These are phyloP conservation scores for Drosophila picticornis DNA, from an alignment of 2,888 invertebrate genomes.

Conservation along the genomic window DNA sequence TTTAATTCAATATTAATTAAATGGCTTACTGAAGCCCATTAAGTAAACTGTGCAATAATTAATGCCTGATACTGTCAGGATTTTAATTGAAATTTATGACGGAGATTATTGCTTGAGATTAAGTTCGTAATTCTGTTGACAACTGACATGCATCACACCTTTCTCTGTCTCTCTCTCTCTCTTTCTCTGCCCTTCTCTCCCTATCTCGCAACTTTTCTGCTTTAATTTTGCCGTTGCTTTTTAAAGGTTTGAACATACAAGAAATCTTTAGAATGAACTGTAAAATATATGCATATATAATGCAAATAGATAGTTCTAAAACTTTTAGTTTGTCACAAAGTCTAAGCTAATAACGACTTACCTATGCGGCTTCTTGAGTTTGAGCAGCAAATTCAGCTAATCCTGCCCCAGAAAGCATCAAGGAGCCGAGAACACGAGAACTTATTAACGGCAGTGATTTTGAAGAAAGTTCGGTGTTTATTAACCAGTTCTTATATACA, in stretches of 20 bases:
- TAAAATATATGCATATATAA: neutral
- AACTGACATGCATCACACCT: neutral
- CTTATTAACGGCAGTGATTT: neutral
- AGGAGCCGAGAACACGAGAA: neutral
- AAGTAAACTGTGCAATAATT: conserved; percentile 11
- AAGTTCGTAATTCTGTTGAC: conserved; percentile 4
- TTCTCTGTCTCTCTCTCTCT: neutral
- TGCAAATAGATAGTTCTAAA: neutral
- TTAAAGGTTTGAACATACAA: neutral
- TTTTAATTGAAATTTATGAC: conserved; percentile 37
- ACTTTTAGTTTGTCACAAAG: neutral
- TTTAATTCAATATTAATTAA: conserved; percentile 28
- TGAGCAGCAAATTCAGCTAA: neutral
- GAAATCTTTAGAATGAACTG: neutral
- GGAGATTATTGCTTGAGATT: conserved; percentile 15
- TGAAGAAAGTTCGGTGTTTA: neutral
- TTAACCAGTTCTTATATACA: neutral
- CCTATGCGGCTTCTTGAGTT: neutral
- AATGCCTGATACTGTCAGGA: conserved; percentile 26
- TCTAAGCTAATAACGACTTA: neutral
- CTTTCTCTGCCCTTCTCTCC: neutral
- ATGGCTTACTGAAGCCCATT: neutral
- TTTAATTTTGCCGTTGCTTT: neutral
- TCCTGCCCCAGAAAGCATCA: neutral
- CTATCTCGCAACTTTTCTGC: neutral